Evolutionary conservation across 2,113 vertebrate species (phyloP), one percentile per base, ranked within the genome.

Genomic region (Pycnonotus jocosus): DNA sequence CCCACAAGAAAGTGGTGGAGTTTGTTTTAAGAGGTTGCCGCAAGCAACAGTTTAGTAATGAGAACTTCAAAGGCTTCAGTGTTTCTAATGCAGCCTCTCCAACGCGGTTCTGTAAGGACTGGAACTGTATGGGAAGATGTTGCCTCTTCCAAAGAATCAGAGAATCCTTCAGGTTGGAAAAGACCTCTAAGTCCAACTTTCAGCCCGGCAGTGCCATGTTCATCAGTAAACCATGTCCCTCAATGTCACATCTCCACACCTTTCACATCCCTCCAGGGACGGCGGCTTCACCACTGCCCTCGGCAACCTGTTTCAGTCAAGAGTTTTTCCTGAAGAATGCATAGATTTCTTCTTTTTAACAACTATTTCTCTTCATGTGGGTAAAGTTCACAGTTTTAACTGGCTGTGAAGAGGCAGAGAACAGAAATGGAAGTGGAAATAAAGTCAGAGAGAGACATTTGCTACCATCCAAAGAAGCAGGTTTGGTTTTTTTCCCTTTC

Each of bases 81-180:
- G 47, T 4, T 88, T 91, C 44, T 60, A 28, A 47, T 15, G 23
- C 60, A 83, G 8, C 24, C 27, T 65, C 33, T 45, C 35, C 22
- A 61, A 0, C 8, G 35, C 9, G 6, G 24, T 31, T 16, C 22
- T 0, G 0, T 12, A 20, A 28, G 14, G 53, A 16, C n/a, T 57
- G 56, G 25, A 25, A 38, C 15, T 30, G 10, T 7, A 6, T n/a
- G 38, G 48, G 53, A 73, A 90, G 74, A 82, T 33, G 33, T 13
- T 54, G 13, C 13, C 19, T 50, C n/a, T 76, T 83, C 69, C 72
- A 76, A 51, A 68, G 54, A 35, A 12, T 31, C n/a, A 22, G 1
- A 37, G 37, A n/a, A 42, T 42, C 10, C 18, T 37, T 37, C 9
- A 33, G 35, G 8, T 13, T 61, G 70, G 62, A 69, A 54, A 76